A percentile compares a stretch with the other conserved stretches of the same genome.
These are phyloP conservation scores for Oncorhynchus keta DNA, from an alignment of 2,113 vertebrate genomes.

Conservation along the genomic window DNA sequence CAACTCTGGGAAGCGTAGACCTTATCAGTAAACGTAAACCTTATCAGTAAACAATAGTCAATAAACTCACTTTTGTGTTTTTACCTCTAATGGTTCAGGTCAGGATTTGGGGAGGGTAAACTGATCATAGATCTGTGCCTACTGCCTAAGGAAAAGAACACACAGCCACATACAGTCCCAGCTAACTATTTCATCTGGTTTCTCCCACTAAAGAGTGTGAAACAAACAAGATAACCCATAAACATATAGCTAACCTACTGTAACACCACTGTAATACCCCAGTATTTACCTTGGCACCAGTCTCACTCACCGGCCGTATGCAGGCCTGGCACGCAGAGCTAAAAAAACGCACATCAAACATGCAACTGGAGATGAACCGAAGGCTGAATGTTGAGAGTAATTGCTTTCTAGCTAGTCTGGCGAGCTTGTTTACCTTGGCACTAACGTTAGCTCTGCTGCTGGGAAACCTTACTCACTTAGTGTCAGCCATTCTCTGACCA, in stretches of 20 bases:
- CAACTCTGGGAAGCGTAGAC: not conserved
- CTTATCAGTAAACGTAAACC: not conserved
- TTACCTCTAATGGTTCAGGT: not conserved
- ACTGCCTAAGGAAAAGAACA: too few relatives aligned
- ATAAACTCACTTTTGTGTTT: not conserved
- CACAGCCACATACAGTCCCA: too few relatives aligned
- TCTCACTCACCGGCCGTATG: too few relatives aligned
- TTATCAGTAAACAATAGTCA: constrained; percentile 10
- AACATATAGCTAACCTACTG: too few relatives aligned
- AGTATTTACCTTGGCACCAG: too few relatives aligned
- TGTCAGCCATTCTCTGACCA: not conserved
- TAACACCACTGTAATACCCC: too few relatives aligned
- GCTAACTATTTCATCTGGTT: too few relatives aligned
- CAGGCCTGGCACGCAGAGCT: not conserved
- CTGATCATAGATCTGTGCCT: not conserved
- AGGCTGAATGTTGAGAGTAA: not conserved
- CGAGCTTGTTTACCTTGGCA: not conserved
- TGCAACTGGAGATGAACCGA: not conserved
- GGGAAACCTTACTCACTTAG: not conserved
- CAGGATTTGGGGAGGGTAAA: not conserved
- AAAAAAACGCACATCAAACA: not conserved
- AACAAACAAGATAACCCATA: too few relatives aligned
- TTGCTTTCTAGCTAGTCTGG: not conserved
- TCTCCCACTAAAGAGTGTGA: too few relatives aligned
- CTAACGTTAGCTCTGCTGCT: not conserved